Evolutionary conservation across 2,113 vertebrate genomes (phyloP), one percentile per base, ranked within the genome.

Genomic region (Symphodus melops): DNA sequence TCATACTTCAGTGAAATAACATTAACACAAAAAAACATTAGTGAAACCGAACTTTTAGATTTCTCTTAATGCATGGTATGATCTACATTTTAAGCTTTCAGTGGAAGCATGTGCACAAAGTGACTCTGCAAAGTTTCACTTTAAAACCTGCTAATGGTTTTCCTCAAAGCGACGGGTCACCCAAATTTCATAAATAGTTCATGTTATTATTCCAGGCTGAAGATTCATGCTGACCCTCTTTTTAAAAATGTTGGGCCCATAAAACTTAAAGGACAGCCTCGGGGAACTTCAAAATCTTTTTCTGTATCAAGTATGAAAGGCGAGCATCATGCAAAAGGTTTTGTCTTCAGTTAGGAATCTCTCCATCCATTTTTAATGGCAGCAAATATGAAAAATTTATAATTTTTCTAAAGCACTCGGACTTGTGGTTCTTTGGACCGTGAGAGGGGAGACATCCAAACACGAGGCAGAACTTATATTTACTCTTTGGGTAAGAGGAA

Each of bases 81-180:
- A 25, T 54, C 14, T 33, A 28, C 28, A 23, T 21, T 61, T 20
- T 8, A 25, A n/a, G 16, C 39, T 61, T 51, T 60, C 17, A 56
- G 14, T 14, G 23, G 4, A 25, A 23, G 14, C 51, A n/a, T 23
- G 39, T 68, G 52, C 54, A 20, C 25, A 39, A 23, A 68, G 25
- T 39, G 55, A 64, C 68, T 33, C 17, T 55, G 19, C 9, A 54
- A 46, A 52, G 41, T 68, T 74, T 33, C 12, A 74, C 17, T 67
- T 25, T 53, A 41, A 21, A 57, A 67, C 17, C 23, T 64, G 28
- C 9, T 33, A n/a, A 10, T 69, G 53, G 16, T 72, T 79, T 78
- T 14, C 77, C 90, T 86, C 58, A 70, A 41, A 84, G 90, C 88
- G 44, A 57, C 86, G 81, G 90, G 92, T 84, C 82, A 92, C 92